Percentiles rank a stretch among this genome's conserved stretches.
These are phyloP conservation scores for Siderastrea siderea DNA, from an alignment of 92 coral and sea anemone genomes.

Conservation along the genomic window DNA sequence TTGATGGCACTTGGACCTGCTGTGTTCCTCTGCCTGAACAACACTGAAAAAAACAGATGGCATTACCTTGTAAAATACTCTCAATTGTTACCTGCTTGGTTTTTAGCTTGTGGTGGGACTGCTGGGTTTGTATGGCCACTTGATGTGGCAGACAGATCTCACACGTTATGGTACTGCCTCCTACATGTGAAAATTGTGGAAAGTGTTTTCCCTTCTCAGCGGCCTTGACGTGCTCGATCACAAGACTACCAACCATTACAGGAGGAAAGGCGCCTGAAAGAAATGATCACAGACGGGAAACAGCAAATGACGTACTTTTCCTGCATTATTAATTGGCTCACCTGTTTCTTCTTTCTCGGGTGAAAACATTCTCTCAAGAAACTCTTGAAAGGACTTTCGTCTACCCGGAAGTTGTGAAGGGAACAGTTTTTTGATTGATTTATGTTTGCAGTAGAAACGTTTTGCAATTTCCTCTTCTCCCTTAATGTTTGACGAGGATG, in stretches of 20 bases:
- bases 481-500: not conserved
- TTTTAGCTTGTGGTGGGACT: not conserved
- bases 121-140: constrained; percentile 13
- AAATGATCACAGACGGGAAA: constrained; percentile 11
- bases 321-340: not conserved
- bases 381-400: constrained; percentile 3
- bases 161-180: constrained; percentile 23
- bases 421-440: constrained; percentile 9
- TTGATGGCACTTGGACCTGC: constrained; percentile 22
- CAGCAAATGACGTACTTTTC: not conserved
- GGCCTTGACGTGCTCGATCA: not conserved
- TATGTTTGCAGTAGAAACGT: not conserved
- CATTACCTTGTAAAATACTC: constrained; percentile 26
- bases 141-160: constrained; percentile 32
- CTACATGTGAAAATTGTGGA: constrained; percentile 31
- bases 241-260: constrained; percentile 12
- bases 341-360: not conserved
- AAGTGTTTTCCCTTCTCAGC: constrained; percentile 1
- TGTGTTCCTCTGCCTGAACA: constrained; percentile 33
- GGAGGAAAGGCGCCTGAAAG: constrained; percentile 25
- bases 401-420: constrained; percentile 10
- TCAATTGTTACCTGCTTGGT: constrained; percentile 17
- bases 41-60: constrained; percentile 34
- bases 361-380: not conserved
- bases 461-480: not conserved